Evolutionary conservation across 2,797 vertebrate species (phyloP).

Genomic region (Gobio occitaniae): DNA sequence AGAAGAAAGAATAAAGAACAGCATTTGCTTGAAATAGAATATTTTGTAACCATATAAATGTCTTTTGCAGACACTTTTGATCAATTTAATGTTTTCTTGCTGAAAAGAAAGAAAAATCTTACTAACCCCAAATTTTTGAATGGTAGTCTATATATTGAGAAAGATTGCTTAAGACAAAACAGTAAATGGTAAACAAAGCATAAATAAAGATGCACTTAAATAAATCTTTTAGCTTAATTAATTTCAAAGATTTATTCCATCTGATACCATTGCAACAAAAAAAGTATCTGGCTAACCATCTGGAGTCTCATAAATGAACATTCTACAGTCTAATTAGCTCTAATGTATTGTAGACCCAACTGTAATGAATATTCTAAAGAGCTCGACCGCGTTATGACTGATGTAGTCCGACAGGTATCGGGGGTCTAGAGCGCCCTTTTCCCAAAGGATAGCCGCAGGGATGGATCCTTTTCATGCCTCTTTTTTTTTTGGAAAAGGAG

Average conservation of each 20-base stretch:
- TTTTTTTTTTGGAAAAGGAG: slow-evolving; percentile 14
- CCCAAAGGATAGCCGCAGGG: slow-evolving; percentile 27
- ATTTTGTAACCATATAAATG: not conserved
- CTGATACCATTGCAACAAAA: slow-evolving; percentile 11
- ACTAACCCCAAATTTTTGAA: not conserved
- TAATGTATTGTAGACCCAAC: slow-evolving; percentile 44
- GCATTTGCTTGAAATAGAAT: not conserved
- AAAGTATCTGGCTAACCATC: slow-evolving; percentile 40
- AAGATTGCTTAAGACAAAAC: not conserved
- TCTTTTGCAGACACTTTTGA: not conserved
- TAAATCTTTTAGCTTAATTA: slow-evolving; percentile 18
- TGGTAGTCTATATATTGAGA: not conserved
- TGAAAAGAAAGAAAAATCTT: not conserved
- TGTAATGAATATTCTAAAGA: slow-evolving; percentile 47
- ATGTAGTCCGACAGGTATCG: not conserved
- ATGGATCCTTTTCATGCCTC: slow-evolving; percentile 2
- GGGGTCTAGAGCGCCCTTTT: slow-evolving; percentile 29
- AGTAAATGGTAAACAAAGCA: not conserved
- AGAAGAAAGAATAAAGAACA: not conserved
- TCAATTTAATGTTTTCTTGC: not conserved
- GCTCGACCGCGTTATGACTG: not conserved
- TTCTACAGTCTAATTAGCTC: slow-evolving; percentile 39
- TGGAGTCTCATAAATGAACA: slow-evolving; percentile 47
- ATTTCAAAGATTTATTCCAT: not conserved
- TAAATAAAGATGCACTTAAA: slow-evolving; percentile 16